Base-by-base conservation (phyloP, 2,113 vertebrate genomes). In the Ptilorrhoa leucosticta region DNA sequence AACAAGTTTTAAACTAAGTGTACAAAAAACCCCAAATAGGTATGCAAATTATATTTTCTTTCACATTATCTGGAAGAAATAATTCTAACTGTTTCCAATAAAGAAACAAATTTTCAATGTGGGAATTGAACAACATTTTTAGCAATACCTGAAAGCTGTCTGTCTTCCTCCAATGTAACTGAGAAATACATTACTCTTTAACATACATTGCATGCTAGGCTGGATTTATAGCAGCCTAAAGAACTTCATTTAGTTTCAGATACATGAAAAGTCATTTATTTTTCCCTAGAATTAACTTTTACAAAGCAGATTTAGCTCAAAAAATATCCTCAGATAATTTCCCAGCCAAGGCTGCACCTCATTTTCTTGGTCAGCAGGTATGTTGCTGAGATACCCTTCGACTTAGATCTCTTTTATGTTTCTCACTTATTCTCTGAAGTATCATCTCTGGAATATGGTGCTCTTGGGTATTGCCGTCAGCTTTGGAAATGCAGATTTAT, bases 401-500 rank as follows among this genome's bases (percentile, higher is more conserved):
- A 89, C 87, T 94, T 95, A 92, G 13, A 17, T 66, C 31, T 27
- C 37, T 77, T 4, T 72, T 78, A 45, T 44, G 20, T 92, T 89
- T 94, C 53, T 78, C 75, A 64, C 17, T 64, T 93, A 82, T 83
- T 96, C 89, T 79, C 48, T 92, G n/a, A 92, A 93, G 91, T 48
- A 85, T 79, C 54, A 78, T 58, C 79, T 95, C 70, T 90, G 54
- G 68, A 95, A 89, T 61, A 96, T 87, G 37, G 35, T 94, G n/a
- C 93, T 97, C 71, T 64, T 95, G 95, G 87, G 80, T 83, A 87
- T 51, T 91, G 76, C 87, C 95, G 86, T 71, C 69, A 85, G 61
- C 69, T 75, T 5, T 35, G 27, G 30, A 90, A 97, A 76, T 61
- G n/a, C 47, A 75, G 83, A 93, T 96, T 92, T 96, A 58, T 28